These are phyloP conservation scores for Auanema freiburgensis DNA, from an alignment of 2,888 invertebrate genomes.

Conservation along the genomic window DNA sequence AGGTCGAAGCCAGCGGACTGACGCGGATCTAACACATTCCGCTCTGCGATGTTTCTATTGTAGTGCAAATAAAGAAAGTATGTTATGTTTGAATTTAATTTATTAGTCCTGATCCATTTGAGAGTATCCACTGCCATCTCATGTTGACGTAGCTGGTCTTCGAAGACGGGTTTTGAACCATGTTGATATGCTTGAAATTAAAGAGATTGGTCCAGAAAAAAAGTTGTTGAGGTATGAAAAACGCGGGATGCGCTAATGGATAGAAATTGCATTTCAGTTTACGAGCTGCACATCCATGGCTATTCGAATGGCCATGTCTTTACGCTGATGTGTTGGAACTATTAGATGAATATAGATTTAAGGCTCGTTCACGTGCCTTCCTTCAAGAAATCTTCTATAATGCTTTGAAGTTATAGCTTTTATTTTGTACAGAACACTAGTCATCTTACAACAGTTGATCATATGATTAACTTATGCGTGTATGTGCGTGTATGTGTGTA, in stretches of 20 bases:
- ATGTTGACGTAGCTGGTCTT: constrained; percentile 26
- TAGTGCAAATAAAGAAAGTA: constrained; percentile 26
- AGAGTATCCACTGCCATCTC: constrained; percentile 17
- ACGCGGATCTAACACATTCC: constrained; percentile 32
- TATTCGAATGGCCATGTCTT: constrained; percentile 48
- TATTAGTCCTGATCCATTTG: not conserved
- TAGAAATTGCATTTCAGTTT: constrained; percentile 22
- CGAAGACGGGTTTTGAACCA: constrained; percentile 38
- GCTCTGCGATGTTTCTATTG: constrained; percentile 42
- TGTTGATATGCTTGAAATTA: constrained; percentile 49
- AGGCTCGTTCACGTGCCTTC: constrained; percentile 42
- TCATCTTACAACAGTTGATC: not conserved
- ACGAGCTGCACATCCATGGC: constrained; percentile 37
- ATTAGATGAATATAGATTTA: constrained; percentile 49
- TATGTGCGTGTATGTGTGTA: no score
- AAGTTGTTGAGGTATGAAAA: constrained; percentile 33
- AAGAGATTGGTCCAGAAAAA: constrained; percentile 43
- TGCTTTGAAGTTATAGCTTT: constrained; percentile 31
- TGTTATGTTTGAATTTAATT: constrained; percentile 9
- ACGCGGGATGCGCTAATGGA: not conserved
- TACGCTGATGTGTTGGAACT: constrained; percentile 54
- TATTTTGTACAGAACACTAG: not conserved
- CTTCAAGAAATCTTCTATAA: constrained; percentile 51
- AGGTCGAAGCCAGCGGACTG: constrained; percentile 19
- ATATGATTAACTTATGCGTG: not conserved